phyloP scores from a whole-genome alignment of 2,888 invertebrate genomes.

The Copidosoma aretas region DNA sequence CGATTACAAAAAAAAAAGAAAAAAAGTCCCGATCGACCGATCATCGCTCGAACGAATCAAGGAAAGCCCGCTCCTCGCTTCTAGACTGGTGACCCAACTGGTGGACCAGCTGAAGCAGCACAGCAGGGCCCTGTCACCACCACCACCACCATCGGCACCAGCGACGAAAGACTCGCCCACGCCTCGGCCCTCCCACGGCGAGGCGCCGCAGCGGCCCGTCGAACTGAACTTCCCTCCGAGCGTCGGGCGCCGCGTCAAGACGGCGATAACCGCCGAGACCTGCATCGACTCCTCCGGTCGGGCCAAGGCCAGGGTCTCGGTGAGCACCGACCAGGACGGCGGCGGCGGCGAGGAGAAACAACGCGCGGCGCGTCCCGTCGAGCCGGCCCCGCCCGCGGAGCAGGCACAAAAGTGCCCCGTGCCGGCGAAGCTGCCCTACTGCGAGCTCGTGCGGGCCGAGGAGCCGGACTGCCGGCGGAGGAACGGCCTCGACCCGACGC shows the following conservation, averaged over 20 bases:
- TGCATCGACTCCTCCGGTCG: slow-evolving; percentile 16
- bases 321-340: slow-evolving; percentile 2
- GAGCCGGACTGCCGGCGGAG: slow-evolving; percentile 1
- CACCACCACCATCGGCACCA: too few species aligned
- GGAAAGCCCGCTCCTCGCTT: too few species aligned
- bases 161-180: too few species aligned
- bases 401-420: background rate
- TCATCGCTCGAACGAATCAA: too few species aligned
- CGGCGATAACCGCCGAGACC: slow-evolving; percentile 26
- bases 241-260: background rate
- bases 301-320: slow-evolving; percentile 19
- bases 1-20: too few species aligned
- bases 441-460: background rate
- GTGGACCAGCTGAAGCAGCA: slow-evolving; percentile 12
- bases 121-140: background rate
- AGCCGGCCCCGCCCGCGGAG: too few species aligned
- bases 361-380: too few species aligned
- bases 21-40: too few species aligned
- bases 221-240: background rate
- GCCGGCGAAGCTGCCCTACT: background rate
- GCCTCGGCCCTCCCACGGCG: too few species aligned
- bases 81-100: slow-evolving; percentile 30
- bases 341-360: too few species aligned
- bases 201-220: background rate
- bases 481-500: slow-evolving; percentile 42